Percentiles rank a stretch among this genome's conserved stretches.
phyloP scores from a whole-genome alignment of 2,113 vertebrate genomes.

The Corythoichthys intestinalis region DNA sequence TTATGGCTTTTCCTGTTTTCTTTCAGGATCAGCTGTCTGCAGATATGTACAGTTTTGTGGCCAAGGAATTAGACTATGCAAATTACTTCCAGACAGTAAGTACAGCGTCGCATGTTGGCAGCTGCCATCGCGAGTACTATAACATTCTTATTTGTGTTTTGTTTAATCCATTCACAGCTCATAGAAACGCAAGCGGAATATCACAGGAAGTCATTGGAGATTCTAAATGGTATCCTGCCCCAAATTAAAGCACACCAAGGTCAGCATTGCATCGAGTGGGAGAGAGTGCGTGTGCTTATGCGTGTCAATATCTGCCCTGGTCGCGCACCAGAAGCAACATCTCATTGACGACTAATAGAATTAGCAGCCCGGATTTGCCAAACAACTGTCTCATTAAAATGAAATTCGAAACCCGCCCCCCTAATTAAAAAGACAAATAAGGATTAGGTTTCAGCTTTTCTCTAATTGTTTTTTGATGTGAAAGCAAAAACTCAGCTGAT shows the following conservation, averaged over 20 bases:
- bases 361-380: slow-evolving; percentile 19
- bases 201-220: slow-evolving; percentile 90
- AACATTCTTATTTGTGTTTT: neutral
- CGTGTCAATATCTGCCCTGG: slow-evolving; percentile 7
- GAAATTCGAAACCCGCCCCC: slow-evolving; percentile 11
- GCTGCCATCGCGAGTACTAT: neutral
- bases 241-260: slow-evolving; percentile 98
- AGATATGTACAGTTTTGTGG: slow-evolving; percentile 99
- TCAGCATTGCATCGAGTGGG: slow-evolving; percentile 65
- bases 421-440: neutral
- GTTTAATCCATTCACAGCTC: slow-evolving; percentile 71
- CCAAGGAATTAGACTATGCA: slow-evolving; percentile 99
- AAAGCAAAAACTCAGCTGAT: neutral
- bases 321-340: slow-evolving; percentile 31
- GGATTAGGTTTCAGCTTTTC: neutral
- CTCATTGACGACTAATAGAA: slow-evolving; percentile 12
- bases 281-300: slow-evolving; percentile 14
- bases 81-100: slow-evolving; percentile 97
- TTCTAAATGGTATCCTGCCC: slow-evolving; percentile 88
- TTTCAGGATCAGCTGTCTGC: slow-evolving; percentile 94
- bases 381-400: slow-evolving; percentile 26
- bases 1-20: neutral
- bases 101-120: neutral
- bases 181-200: slow-evolving; percentile 97
- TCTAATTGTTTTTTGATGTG: neutral